Percentiles rank a stretch among this genome's conserved stretches.
Evolutionary conservation across 2,113 vertebrate genomes (phyloP).

Genomic region (Porphyrio hochstetteri): DNA sequence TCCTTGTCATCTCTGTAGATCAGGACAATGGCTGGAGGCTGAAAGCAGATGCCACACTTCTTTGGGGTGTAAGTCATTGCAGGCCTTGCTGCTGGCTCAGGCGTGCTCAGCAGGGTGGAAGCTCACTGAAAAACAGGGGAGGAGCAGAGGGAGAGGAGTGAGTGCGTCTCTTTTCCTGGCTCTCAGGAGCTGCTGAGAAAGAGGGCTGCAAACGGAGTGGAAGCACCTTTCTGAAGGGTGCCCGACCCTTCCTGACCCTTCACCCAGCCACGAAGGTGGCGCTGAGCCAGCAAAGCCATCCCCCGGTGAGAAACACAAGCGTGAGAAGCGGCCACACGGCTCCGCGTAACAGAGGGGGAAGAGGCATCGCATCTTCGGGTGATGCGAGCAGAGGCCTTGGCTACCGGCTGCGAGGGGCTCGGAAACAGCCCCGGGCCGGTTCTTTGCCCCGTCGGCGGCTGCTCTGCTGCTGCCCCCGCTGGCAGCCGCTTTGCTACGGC

Average conservation of each 20-base stretch:
- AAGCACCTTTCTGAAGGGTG: neutral
- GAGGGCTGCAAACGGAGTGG: neutral
- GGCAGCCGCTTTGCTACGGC: neutral
- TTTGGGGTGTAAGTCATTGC: constrained; percentile 80
- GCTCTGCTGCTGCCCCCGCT: neutral
- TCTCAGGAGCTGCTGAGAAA: neutral
- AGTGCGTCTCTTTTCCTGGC: neutral
- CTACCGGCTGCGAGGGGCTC: too few relatives aligned
- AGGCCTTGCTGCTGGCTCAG: neutral
- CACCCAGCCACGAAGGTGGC: fast-evolving
- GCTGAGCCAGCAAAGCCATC: fast-evolving
- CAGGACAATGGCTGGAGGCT: constrained; percentile 87
- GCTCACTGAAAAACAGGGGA: neutral
- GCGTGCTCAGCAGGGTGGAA: neutral
- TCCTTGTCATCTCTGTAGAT: constrained; percentile 79
- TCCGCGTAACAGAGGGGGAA: neutral
- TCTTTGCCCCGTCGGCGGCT: neutral
- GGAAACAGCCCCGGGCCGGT: too few relatives aligned
- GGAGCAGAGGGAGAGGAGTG: neutral
- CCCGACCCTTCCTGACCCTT: neutral
- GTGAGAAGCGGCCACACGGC: too few relatives aligned
- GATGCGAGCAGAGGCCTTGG: fast-evolving
- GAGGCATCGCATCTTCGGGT: too few relatives aligned
- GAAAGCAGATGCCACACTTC: constrained; percentile 90
- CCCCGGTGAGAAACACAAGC: neutral